Evolutionary conservation across 2,113 vertebrate genomes (phyloP), one percentile per base, ranked within the genome.

Genomic region (Sminthopsis crassicaudata): DNA sequence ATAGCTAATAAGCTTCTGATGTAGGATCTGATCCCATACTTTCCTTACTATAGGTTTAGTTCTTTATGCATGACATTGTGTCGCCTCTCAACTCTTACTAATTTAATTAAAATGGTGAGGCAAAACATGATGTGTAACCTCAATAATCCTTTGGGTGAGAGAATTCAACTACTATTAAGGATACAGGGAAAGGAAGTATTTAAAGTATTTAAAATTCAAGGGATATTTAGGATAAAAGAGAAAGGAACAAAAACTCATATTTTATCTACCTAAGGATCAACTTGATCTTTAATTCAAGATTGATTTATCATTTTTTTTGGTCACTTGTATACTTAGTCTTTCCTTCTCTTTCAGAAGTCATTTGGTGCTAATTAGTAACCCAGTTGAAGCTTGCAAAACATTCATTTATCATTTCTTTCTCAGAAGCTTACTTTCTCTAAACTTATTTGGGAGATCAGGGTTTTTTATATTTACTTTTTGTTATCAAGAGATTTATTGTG

Each of bases 291-390:
- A 10, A 67, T 53, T 51, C 60, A 92, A 60, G 46, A 67, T 4
- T 8, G 94, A 2, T 94, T 90, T 94, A 48, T 53, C 12, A 84
- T 2, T 42, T 84, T 84, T 76, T 19, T 16, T 6, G 19, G 46
- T 88, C 84, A 30, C 84, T 96, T 91, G 90, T 52, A 54, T 16
- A 0, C 11, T 91, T 94, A 24, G 53, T 92, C 67, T 89, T 76
- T 92, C 26, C 53, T 96, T 23, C 46, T 96, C 16, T 90, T 96
- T 91, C 7, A 93, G 46, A 93, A 46, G 0, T 2, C 8, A 55
- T 54, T 90, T 76, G 88, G 16, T 90, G 25, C 24, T 96, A 5
- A 93, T 94, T 93, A 53, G 24, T 93, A 8, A 76, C 1, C 46
- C 19, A 92, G 36, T 76, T 42, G 57, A 54, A 36, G 7, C 6